Conservation (phyloP, 2,888 invertebrate genomes). For the Scaptomyza flava region DNA sequence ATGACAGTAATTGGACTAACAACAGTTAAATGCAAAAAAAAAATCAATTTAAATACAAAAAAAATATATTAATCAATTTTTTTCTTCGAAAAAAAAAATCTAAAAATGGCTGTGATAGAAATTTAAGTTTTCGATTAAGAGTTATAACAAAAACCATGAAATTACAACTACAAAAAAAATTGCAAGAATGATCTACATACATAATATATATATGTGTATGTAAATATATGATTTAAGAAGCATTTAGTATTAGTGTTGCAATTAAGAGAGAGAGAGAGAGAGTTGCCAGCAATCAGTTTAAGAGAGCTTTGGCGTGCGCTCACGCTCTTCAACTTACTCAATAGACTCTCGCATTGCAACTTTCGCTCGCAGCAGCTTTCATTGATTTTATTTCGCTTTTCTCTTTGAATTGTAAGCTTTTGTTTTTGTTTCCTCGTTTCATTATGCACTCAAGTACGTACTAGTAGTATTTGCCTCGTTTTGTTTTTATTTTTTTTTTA, state of each 20-base stretch:
- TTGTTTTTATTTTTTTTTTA: slow-evolving; percentile 45
- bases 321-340: not conserved
- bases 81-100: slow-evolving; percentile 71
- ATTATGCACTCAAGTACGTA: slow-evolving; percentile 1
- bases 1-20: slow-evolving; percentile 54
- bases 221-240: slow-evolving; percentile 19
- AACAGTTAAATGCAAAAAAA: slow-evolving; percentile 40
- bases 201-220: slow-evolving; percentile 10
- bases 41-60: slow-evolving; percentile 40
- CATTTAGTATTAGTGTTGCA: slow-evolving; percentile 54
- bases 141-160: slow-evolving; percentile 36
- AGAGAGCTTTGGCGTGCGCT: slow-evolving; percentile 14
- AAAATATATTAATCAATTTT: slow-evolving; percentile 42
- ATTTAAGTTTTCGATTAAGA: slow-evolving; percentile 65
- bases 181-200: slow-evolving; percentile 26
- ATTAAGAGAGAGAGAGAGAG: slow-evolving; percentile 2
- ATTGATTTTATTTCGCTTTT: slow-evolving; percentile 52
- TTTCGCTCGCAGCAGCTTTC: slow-evolving; percentile 56
- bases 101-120: slow-evolving; percentile 78
- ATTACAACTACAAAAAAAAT: slow-evolving; percentile 20
- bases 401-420: slow-evolving; percentile 59
- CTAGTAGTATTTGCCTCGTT: slow-evolving; percentile 18
- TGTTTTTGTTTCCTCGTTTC: slow-evolving; percentile 48
- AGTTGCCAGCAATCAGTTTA: slow-evolving; percentile 23
- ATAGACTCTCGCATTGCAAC: slow-evolving; percentile 30